Conservation (phyloP, 2,113 vertebrate species). For the Anhinga anhinga region DNA sequence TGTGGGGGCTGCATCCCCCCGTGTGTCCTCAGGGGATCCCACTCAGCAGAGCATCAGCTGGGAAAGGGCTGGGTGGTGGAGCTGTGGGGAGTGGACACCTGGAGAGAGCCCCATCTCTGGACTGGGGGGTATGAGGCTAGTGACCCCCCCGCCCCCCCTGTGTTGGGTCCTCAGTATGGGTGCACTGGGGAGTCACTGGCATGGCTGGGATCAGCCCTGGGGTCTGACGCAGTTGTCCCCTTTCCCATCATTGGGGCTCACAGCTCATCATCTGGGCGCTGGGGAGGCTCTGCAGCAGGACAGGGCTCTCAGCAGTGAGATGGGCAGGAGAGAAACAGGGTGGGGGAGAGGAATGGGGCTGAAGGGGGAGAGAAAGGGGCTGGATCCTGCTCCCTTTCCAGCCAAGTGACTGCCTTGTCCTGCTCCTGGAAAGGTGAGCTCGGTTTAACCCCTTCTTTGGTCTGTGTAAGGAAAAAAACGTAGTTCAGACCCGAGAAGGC, state of each 20-base stretch:
- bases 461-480: not conserved
- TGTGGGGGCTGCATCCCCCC: not conserved
- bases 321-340: not conserved
- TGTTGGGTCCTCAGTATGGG: not conserved
- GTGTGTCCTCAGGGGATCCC: accelerated
- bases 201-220: not conserved
- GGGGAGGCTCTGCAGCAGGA: not conserved
- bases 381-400: not conserved
- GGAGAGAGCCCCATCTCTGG: not conserved
- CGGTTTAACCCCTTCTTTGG: not conserved
- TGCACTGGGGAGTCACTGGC: accelerated
- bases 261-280: accelerated
- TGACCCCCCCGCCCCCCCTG: too few relatives aligned
- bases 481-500: not conserved
- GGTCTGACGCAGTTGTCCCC: accelerated
- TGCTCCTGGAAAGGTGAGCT: not conserved
- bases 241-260: not conserved
- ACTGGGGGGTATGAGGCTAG: not conserved
- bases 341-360: not conserved
- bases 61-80: not conserved
- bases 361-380: not conserved
- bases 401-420: not conserved
- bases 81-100: not conserved
- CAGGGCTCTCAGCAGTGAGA: not conserved
- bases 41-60: not conserved